A percentile compares a stretch with the other conserved stretches of the same genome.
Conservation (phyloP, 2,797 vertebrate species). For the Oreortyx pictus region DNA sequence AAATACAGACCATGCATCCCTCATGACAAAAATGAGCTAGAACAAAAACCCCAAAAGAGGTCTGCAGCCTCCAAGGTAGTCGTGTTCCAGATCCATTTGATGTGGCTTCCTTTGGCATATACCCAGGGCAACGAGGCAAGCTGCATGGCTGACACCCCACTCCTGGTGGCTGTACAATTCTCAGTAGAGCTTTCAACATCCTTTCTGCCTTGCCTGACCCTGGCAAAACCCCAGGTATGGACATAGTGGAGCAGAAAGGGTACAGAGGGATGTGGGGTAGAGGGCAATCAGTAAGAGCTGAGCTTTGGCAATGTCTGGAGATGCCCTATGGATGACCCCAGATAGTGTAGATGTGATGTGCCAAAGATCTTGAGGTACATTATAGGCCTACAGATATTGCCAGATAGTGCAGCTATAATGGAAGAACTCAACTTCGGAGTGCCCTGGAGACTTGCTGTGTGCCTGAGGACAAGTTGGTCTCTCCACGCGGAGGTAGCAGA, state of each 20-base stretch:
- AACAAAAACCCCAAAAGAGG: not conserved
- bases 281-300: not conserved
- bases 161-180: not conserved
- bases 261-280: not conserved
- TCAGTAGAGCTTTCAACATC: not conserved
- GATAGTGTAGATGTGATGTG: not conserved
- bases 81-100: not conserved
- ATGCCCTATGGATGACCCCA: not conserved
- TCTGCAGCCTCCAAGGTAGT: not conserved
- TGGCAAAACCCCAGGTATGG: not conserved
- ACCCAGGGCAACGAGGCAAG: not conserved
- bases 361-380: accelerated
- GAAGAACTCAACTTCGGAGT: not conserved
- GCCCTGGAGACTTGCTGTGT: not conserved
- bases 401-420: not conserved
- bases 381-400: not conserved
- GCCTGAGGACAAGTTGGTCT: not conserved
- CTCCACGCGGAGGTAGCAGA: not conserved
- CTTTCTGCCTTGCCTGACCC: not conserved
- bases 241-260: not conserved
- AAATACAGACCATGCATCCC: not conserved
- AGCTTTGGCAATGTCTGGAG: not conserved
- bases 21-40: not conserved
- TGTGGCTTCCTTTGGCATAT: not conserved
- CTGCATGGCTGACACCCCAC: not conserved